These are phyloP conservation scores for Drosophila neutralis DNA, from an alignment of 2,888 invertebrate species.

Conservation along the genomic window DNA sequence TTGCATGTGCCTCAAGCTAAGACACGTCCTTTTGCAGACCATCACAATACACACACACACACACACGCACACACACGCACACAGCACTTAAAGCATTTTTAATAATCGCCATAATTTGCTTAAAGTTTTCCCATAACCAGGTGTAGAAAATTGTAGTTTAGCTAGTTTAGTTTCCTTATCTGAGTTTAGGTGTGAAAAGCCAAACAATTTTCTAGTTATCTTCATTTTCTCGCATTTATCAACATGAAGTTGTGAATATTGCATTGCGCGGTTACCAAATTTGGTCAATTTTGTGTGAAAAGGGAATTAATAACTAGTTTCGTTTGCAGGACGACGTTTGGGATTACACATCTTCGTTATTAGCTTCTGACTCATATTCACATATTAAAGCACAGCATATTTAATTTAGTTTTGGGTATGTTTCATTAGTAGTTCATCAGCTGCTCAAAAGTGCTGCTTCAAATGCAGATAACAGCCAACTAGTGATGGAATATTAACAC, in stretches of 20 bases:
- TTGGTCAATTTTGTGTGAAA: slow-evolving; percentile 33
- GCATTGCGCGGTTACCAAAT: slow-evolving; percentile 26
- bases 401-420: neutral
- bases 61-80: neutral
- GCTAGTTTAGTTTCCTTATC: slow-evolving; percentile 30
- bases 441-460: neutral
- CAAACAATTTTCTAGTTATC: slow-evolving; percentile 58
- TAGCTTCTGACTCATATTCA: neutral
- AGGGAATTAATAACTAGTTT: slow-evolving; percentile 8
- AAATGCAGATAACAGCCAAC: too few relatives aligned
- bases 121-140: slow-evolving; percentile 72
- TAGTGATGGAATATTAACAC: neutral
- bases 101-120: slow-evolving; percentile 79
- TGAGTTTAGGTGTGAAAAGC: slow-evolving; percentile 29
- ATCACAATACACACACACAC: slow-evolving; percentile 6
- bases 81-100: slow-evolving; percentile 69
- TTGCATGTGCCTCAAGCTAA: slow-evolving; percentile 52
- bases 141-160: slow-evolving; percentile 47
- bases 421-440: neutral
- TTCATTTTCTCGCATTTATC: slow-evolving; percentile 32
- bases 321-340: neutral
- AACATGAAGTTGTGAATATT: slow-evolving; percentile 27
- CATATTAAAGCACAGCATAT: neutral
- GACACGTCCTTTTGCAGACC: slow-evolving; percentile 47
- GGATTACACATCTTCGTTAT: neutral